Conservation (phyloP, 2,797 vertebrate genomes). For the Ambastaia sidthimunki region DNA sequence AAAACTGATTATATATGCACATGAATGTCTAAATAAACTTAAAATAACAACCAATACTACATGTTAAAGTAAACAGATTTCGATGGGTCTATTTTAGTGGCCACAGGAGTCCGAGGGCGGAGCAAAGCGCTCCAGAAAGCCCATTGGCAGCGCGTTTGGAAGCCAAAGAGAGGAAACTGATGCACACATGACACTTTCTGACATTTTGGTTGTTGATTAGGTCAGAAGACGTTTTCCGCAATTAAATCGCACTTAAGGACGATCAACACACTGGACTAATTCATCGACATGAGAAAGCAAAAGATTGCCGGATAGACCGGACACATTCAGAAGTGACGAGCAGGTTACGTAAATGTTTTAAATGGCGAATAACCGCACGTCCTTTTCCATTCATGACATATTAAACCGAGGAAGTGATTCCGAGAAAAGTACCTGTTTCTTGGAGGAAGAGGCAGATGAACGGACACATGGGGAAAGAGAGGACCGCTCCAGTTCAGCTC, state of each 20-base stretch:
- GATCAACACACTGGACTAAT: constrained; percentile 9
- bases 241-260: constrained; percentile 61
- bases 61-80: constrained; percentile 17
- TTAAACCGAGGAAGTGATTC: constrained; percentile 67
- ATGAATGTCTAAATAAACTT: background rate
- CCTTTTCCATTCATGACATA: constrained; percentile 81
- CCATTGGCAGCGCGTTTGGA: constrained; percentile 61
- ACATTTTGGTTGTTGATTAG: constrained; percentile 65
- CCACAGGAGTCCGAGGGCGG: constrained; percentile 70
- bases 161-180: constrained; percentile 57
- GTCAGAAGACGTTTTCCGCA: constrained; percentile 53
- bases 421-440: constrained; percentile 13
- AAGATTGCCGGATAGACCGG: constrained; percentile 23
- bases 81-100: constrained; percentile 8
- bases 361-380: constrained; percentile 76
- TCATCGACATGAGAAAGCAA: constrained; percentile 26
- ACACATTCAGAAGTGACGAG: background rate
- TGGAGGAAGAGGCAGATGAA: constrained; percentile 24
- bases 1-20: background rate
- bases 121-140: constrained; percentile 60
- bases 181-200: constrained; percentile 64
- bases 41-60: background rate
- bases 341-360: constrained; percentile 55
- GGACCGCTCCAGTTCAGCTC: constrained; percentile 11
- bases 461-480: constrained; percentile 28